These are phyloP conservation scores for Girardinus metallicus DNA, from an alignment of 2,797 vertebrate genomes.

Conservation along the genomic window DNA sequence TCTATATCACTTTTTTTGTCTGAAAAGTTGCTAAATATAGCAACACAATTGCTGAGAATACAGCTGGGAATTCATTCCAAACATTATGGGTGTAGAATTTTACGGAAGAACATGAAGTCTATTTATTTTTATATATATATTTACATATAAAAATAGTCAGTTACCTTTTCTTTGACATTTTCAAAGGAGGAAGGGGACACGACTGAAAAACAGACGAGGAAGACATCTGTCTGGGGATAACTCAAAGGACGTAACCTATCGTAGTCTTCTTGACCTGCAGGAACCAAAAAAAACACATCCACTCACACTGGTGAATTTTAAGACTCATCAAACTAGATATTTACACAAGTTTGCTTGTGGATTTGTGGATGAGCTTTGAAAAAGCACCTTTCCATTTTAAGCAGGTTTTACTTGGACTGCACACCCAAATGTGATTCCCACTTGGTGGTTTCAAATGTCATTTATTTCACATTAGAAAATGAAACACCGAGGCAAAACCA, in stretches of 20 bases:
- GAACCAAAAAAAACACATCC: constrained; percentile 23
- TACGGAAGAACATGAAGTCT: not conserved
- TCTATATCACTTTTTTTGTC: no score
- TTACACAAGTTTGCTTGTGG: not conserved
- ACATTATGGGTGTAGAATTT: not conserved
- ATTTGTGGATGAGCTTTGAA: not conserved
- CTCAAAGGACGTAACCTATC: constrained; percentile 86
- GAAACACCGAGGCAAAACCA: not conserved
- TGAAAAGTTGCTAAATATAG: no score
- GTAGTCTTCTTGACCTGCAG: constrained; percentile 86
- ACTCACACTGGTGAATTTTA: not conserved
- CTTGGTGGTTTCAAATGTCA: not conserved
- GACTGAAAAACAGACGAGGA: constrained; percentile 86
- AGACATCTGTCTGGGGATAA: constrained; percentile 86
- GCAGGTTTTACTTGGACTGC: not conserved
- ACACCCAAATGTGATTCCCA: not conserved
- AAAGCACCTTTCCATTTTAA: not conserved
- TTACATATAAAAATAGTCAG: not conserved
- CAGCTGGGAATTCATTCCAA: not conserved
- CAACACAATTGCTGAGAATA: not conserved
- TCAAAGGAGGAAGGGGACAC: constrained; percentile 87
- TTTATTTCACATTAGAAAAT: not conserved
- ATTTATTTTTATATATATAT: no score
- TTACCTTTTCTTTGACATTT: constrained; percentile 87
- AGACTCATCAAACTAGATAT: not conserved